Conservation (phyloP, 1,140 invertebrate genomes). For the Neodiprion fabricii region DNA sequence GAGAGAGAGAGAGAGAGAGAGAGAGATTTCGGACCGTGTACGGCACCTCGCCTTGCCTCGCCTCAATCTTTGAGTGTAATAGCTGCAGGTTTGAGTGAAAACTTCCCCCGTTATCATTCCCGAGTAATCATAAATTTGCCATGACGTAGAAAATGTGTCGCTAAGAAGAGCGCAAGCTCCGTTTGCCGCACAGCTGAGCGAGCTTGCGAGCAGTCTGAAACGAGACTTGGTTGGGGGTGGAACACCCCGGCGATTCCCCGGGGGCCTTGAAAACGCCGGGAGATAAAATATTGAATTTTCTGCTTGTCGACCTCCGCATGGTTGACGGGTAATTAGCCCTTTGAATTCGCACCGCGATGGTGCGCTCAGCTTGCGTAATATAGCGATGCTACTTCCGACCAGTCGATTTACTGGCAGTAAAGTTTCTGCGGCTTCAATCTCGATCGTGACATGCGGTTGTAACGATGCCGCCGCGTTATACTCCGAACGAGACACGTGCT, state of each 20-base stretch:
- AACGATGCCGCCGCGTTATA: not conserved
- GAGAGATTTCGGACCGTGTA: too few species aligned
- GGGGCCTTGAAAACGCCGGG: not conserved
- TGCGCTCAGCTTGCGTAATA: not conserved
- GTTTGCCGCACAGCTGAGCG: conserved; percentile 6
- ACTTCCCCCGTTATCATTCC: not conserved
- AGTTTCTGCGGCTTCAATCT: not conserved
- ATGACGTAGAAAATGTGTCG: not conserved
- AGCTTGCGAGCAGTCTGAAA: conserved; percentile 6
- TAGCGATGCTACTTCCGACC: not conserved
- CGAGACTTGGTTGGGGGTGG: conserved; percentile 6
- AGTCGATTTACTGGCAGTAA: not conserved
- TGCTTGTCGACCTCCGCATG: not conserved
- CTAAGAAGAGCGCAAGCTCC: not conserved
- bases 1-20: too few species aligned
- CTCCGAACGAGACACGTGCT: not conserved
- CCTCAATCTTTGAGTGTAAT: too few species aligned
- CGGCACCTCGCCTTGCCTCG: too few species aligned
- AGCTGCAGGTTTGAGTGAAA: too few species aligned
- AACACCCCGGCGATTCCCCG: not conserved
- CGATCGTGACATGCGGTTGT: not conserved
- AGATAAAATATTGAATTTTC: not conserved
- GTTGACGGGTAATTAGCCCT: not conserved
- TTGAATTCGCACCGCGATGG: not conserved
- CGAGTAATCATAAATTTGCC: not conserved